Evolutionary conservation across 2,888 invertebrate genomes (phyloP).

Genomic region (Noctua janthe): DNA sequence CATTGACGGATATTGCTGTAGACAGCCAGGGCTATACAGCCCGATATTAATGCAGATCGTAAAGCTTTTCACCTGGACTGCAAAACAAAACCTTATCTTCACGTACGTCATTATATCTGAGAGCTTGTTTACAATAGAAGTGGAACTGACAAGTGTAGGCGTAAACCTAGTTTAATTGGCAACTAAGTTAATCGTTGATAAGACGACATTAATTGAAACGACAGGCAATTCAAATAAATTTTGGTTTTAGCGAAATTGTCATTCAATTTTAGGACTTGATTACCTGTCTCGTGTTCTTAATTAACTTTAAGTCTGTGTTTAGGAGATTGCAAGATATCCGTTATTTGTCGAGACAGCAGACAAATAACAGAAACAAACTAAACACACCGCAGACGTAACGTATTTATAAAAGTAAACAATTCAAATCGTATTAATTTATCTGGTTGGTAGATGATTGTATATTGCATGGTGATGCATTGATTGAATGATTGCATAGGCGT

Average conservation of each 20-base stretch:
- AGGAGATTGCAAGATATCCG: background rate
- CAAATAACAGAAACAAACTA: background rate
- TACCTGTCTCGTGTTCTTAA: background rate
- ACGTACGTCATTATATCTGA: constrained; percentile 4
- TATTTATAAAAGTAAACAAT: constrained; percentile 28
- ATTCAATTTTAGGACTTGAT: background rate
- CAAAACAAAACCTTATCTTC: constrained; percentile 8
- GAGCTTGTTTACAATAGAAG: constrained; percentile 19
- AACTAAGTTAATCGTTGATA: constrained; percentile 30
- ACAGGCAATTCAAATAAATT: background rate
- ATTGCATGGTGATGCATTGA: no score
- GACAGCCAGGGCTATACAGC: constrained; percentile 14
- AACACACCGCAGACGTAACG: constrained; percentile 1
- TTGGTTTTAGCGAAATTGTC: background rate
- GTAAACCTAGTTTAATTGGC: constrained; percentile 34
- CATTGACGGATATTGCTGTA: constrained; percentile 45
- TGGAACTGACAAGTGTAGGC: constrained; percentile 23
- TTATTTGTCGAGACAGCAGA: constrained; percentile 5
- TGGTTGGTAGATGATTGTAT: constrained; percentile 7
- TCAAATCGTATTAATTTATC: background rate
- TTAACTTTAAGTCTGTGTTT: constrained; percentile 2
- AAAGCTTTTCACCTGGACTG: constrained; percentile 12
- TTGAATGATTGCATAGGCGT: background rate
- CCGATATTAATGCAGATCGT: constrained; percentile 25
- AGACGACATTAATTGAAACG: constrained; percentile 18